These are phyloP conservation scores for zebrafish (Danio rerio) DNA, from an alignment of 2,113 vertebrate genomes.

Conservation along the genomic window GRCz12tu NC_133200.1:35746001-35746500, in stretches of 20 bases:
- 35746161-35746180: not conserved
- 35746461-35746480: conserved; percentile 46
- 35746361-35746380: not conserved
- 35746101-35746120: conserved; percentile 13
- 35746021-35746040: not conserved
- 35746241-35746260: not conserved
- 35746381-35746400: conserved; percentile 12
- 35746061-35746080: not conserved
- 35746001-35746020: not conserved
- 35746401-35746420: conserved; percentile 3
- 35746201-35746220: not conserved
- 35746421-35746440: conserved; percentile 45
- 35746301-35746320: not conserved
- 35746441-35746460: conserved; percentile 60
- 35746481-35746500: conserved; percentile 62
- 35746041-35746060: not conserved
- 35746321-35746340: not conserved
- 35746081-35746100: not conserved
- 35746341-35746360: not conserved
- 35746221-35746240: not conserved
- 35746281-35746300: not conserved
- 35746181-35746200: not conserved
- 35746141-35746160: not conserved
- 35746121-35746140: not conserved
- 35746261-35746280: not conserved